A percentile compares a stretch with the other conserved stretches of the same genome.
Evolutionary conservation across 53 echinoderm and acorn worm genomes (phyloP).

Genomic region (Antedon mediterranea): DNA sequence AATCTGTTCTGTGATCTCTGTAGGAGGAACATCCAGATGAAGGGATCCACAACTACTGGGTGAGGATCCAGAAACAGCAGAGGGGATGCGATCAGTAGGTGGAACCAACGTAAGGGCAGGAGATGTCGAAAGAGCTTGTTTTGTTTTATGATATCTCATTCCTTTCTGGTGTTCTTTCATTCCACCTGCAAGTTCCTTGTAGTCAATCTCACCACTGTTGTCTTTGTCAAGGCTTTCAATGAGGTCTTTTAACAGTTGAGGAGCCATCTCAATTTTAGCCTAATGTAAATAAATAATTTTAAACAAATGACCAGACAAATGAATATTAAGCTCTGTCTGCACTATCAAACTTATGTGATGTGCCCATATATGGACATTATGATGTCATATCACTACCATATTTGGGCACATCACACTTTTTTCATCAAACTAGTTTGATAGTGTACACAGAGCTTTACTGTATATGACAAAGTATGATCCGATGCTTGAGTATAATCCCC

Average conservation of each 20-base stretch:
- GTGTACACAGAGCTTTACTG: too few species aligned
- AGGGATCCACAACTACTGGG: slow-evolving; percentile 6
- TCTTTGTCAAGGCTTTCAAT: slow-evolving; percentile 63
- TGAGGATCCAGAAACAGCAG: slow-evolving; percentile 15
- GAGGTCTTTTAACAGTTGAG: slow-evolving; percentile 41
- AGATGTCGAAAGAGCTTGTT: background rate
- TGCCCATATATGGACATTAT: too few species aligned
- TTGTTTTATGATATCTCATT: slow-evolving; percentile 6
- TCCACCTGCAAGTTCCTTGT: slow-evolving; percentile 67
- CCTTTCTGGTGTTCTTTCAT: slow-evolving; percentile 39
- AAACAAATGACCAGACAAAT: too few species aligned
- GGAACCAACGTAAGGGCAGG: background rate
- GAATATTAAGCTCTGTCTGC: too few species aligned
- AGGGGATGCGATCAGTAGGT: background rate
- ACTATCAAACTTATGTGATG: too few species aligned
- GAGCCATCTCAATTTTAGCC: slow-evolving; percentile 69
- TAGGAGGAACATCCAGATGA: slow-evolving; percentile 24
- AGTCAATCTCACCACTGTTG: slow-evolving; percentile 58
- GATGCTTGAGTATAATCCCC: too few species aligned
- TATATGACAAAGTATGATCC: too few species aligned
- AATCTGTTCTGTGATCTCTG: slow-evolving; percentile 69
- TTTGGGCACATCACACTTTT: too few species aligned
- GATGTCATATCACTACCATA: too few species aligned
- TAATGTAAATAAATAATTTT: slow-evolving; percentile 6
- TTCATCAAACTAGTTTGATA: too few species aligned